Percentiles rank a stretch among this genome's conserved stretches.
phyloP scores from a whole-genome alignment of 2,888 invertebrate genomes.

The Scaptomyza reducta region DNA sequence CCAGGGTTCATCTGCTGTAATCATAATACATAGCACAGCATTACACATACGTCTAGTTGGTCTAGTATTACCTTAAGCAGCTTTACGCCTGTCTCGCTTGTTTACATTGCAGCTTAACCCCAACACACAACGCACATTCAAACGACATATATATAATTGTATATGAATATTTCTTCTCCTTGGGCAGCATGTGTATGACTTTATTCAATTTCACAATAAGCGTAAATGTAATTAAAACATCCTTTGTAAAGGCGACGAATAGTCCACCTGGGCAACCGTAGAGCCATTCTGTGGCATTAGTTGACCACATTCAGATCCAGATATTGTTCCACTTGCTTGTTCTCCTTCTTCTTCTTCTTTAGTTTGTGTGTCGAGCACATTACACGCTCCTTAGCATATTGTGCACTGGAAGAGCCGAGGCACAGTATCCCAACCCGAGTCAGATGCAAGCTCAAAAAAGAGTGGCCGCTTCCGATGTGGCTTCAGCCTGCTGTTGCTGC shows the following conservation, averaged over 20 bases:
- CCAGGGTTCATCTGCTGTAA: slow-evolving; percentile 31
- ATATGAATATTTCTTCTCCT: neutral
- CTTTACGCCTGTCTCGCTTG: slow-evolving; percentile 58
- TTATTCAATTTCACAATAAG: slow-evolving; percentile 76
- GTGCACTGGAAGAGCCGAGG: slow-evolving; percentile 53
- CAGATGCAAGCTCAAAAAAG: slow-evolving; percentile 57
- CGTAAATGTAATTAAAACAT: slow-evolving; percentile 78
- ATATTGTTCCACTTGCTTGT: slow-evolving; percentile 40
- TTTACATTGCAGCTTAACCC: slow-evolving; percentile 70
- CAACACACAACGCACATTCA: slow-evolving; percentile 7
- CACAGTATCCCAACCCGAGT: slow-evolving; percentile 14
- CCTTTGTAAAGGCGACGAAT: slow-evolving; percentile 71
- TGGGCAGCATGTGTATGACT: slow-evolving; percentile 28
- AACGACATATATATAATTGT: neutral
- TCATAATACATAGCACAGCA: slow-evolving; percentile 40
- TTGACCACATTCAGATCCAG: slow-evolving; percentile 56
- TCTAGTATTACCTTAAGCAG: slow-evolving; percentile 37
- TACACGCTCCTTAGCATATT: slow-evolving; percentile 76
- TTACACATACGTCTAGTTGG: slow-evolving; percentile 34
- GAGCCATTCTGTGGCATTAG: slow-evolving; percentile 72
- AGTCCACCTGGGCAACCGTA: slow-evolving; percentile 60
- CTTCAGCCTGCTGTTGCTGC: neutral
- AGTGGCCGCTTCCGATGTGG: slow-evolving; percentile 32
- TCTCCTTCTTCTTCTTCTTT: neutral
- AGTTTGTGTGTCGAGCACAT: slow-evolving; percentile 52